Percentiles rank a stretch among this genome's conserved stretches.
Evolutionary conservation across 2,888 invertebrate species (phyloP).

Genomic region (Theretra japonica): DNA sequence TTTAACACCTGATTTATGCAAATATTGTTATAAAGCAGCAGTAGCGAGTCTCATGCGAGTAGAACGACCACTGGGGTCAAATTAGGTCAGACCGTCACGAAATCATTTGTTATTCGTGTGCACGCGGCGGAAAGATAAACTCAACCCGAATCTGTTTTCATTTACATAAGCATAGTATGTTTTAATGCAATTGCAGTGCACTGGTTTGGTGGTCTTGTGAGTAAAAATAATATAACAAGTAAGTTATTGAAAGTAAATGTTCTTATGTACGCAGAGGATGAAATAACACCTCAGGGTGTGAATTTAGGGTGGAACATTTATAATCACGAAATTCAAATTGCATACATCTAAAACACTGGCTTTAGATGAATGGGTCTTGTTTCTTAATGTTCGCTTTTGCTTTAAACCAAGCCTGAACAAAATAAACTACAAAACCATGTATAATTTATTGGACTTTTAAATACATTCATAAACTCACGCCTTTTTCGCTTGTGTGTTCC

Average conservation of each 20-base stretch:
- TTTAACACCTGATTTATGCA: background rate
- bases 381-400: too few relatives aligned
- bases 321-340: too few relatives aligned
- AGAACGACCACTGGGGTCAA: background rate
- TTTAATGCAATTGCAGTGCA: background rate
- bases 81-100: constrained; percentile 18
- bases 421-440: too few relatives aligned
- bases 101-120: constrained; percentile 22
- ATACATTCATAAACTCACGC: too few relatives aligned
- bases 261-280: too few relatives aligned
- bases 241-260: background rate
- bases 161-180: constrained; percentile 3
- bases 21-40: background rate
- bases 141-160: constrained; percentile 11
- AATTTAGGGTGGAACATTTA: too few relatives aligned
- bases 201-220: background rate
- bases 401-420: too few relatives aligned
- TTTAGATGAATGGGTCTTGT: too few relatives aligned
- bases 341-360: too few relatives aligned
- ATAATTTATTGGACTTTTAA: too few relatives aligned
- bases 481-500: too few relatives aligned
- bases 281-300: too few relatives aligned
- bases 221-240: background rate
- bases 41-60: background rate
- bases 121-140: constrained; percentile 16